Conservation (phyloP, 2,888 invertebrate genomes). For the Orchesella flavescens region DNA sequence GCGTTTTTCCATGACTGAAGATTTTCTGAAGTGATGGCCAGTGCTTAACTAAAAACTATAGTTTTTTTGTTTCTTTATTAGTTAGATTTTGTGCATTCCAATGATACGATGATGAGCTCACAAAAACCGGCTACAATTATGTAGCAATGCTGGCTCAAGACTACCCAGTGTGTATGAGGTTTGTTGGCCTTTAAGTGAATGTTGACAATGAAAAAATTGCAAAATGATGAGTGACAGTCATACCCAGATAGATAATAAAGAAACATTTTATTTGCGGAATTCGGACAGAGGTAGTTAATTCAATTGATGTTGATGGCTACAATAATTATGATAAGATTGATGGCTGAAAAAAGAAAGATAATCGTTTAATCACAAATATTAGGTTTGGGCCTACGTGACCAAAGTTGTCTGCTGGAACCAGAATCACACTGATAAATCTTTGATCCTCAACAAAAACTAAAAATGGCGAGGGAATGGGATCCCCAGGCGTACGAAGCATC, state of each 20-base stretch:
- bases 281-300: background rate
- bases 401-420: constrained; percentile 26
- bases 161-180: too few species aligned
- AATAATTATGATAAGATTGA: constrained; percentile 17
- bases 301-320: background rate
- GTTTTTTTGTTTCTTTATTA: background rate
- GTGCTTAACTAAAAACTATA: background rate
- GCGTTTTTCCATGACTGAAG: constrained; percentile 5
- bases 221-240: too few species aligned
- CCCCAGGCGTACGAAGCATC: too few species aligned
- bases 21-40: too few species aligned
- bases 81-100: background rate
- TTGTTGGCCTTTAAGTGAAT: too few species aligned
- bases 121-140: too few species aligned
- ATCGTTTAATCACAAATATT: constrained; percentile 32
- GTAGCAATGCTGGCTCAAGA: too few species aligned
- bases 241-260: too few species aligned
- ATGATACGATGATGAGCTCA: background rate
- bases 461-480: too few species aligned
- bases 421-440: constrained; percentile 32
- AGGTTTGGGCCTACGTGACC: constrained; percentile 57
- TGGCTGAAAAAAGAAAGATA: background rate
- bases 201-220: too few species aligned
- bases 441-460: constrained; percentile 8
- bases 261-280: background rate